Percentiles rank a stretch among this genome's conserved stretches.
phyloP scores from a whole-genome alignment of 2,113 vertebrate genomes.

The Pavo muticus region DNA sequence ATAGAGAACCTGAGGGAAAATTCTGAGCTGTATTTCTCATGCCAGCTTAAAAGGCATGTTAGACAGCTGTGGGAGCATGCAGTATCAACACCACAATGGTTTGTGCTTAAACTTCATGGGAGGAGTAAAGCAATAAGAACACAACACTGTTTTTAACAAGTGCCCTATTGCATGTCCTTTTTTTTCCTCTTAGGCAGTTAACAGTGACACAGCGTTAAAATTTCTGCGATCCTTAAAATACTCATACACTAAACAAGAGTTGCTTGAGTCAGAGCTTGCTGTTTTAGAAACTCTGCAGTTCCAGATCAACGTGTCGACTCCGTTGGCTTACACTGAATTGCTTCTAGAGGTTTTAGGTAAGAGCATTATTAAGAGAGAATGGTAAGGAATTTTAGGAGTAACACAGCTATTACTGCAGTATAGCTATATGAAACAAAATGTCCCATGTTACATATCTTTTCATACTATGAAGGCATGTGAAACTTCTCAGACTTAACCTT shows the following conservation, averaged over 20 bases:
- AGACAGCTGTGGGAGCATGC: neutral
- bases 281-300: slow-evolving; percentile 89
- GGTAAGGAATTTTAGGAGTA: neutral
- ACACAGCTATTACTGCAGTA: neutral
- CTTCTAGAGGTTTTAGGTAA: slow-evolving; percentile 94
- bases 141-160: neutral
- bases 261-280: slow-evolving; percentile 88
- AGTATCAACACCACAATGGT: no score
- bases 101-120: fast-evolving
- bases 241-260: slow-evolving; percentile 80
- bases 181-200: slow-evolving; percentile 80
- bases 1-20: neutral
- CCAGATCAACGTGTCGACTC: slow-evolving; percentile 84
- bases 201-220: slow-evolving; percentile 79
- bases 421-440: neutral
- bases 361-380: neutral
- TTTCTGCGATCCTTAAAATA: slow-evolving; percentile 85
- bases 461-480: fast-evolving
- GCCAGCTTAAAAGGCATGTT: neutral
- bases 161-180: neutral
- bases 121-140: neutral
- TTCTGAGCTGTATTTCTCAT: neutral
- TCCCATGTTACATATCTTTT: fast-evolving
- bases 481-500: neutral
- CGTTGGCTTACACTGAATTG: slow-evolving; percentile 87